Evolutionary conservation across 2,888 invertebrate genomes (phyloP), one percentile per base, ranked within the genome.

Genomic region (Eupithecia insigniata): DNA sequence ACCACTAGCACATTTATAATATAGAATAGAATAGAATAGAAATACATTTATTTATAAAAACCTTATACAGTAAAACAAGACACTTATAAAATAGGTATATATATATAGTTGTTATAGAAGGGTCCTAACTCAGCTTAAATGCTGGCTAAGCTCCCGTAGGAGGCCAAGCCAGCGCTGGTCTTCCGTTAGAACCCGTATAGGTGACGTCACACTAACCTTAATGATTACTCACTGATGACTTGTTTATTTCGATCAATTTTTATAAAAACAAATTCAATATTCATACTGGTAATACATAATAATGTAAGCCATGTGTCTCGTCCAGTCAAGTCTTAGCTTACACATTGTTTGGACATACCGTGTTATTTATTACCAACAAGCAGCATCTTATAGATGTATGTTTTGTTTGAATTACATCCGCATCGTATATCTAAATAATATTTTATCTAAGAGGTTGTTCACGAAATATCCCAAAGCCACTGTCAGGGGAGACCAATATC

Each of bases 241-340:
- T 22, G 1, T 39, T 43, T 43, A 43, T 43, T 2, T 46, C 8
- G 46, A 8, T 46, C n/a, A 46, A n/a, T 46, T 8, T 2, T 51
- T 22, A n/a, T 46, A 26, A 55, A 55, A 26, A 55, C 4, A 26
- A 51, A 26, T 51, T 22, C 22, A 43, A n/a, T 51, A 12, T 55
- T 26, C 12, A 14, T 55, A 39, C 6, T 8, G 14, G 14, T 55
- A 16, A n/a, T 3, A 8, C 10, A 10, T 66, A 72, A 66, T 68
- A 72, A 72, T 68, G 36, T 72, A 68, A 68, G 68, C 72, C 71
- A 72, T 72, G 71, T n/a, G 67, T 68, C 55, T 30, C 34, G 32
- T 26, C 16, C 22, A 28, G 51, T 26, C 32, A 61, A 32, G 62
- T 55, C 30, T 64, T 55, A 64, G 36, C 55, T 67, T 6, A 64